These are phyloP conservation scores for Parazoanthus atlanticus DNA, from an alignment of 92 coral and sea anemone species.

Conservation along the genomic window DNA sequence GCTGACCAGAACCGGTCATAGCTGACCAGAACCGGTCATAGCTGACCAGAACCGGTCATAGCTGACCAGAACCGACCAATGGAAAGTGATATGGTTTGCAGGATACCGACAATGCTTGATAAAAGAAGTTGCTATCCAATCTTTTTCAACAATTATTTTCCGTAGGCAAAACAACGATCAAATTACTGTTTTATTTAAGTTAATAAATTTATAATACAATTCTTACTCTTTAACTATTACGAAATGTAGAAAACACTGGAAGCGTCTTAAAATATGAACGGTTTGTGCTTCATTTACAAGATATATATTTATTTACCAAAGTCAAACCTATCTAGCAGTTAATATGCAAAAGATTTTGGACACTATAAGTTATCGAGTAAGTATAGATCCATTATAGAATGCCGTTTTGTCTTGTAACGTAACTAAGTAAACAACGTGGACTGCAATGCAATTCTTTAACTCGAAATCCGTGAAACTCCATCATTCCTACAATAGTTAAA, in stretches of 20 bases:
- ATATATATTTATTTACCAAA: neutral
- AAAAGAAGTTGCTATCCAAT: neutral
- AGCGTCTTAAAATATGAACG: conserved; percentile 21
- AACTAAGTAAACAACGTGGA: neutral
- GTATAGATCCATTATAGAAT: neutral
- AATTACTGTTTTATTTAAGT: conserved; percentile 28
- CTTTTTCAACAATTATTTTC: neutral
- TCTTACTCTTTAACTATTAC: conserved; percentile 3
- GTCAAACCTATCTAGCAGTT: conserved; percentile 20
- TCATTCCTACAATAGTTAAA: neutral
- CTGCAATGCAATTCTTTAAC: neutral
- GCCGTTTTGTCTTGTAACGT: neutral
- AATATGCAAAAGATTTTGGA: neutral
- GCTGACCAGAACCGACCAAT: no score
- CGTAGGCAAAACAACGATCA: neutral
- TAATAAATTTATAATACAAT: conserved; percentile 38
- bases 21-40: no score
- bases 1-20: no score
- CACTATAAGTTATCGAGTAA: neutral
- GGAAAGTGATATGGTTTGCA: no score
- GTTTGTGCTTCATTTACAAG: conserved; percentile 35
- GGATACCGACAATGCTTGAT: no score
- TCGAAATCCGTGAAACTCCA: neutral
- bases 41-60: no score
- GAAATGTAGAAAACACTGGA: conserved; percentile 30